phyloP scores from a whole-genome alignment of 2,888 invertebrate species.

The Cantharis nigra region DNA sequence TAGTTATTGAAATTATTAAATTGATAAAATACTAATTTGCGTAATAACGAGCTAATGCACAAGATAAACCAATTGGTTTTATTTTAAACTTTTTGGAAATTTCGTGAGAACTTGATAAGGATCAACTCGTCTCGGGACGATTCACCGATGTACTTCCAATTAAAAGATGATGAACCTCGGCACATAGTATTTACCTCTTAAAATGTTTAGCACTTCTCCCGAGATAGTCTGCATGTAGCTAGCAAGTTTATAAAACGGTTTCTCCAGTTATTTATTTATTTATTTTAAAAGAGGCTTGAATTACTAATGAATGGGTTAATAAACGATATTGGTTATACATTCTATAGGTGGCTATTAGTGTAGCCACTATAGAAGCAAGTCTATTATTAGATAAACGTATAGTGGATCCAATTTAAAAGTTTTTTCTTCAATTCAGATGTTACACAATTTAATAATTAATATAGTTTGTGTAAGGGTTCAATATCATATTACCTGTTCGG shows the following conservation, averaged over 20 bases:
- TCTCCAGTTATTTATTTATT: not conserved
- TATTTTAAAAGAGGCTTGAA: not conserved
- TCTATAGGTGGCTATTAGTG: not conserved
- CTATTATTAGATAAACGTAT: not conserved
- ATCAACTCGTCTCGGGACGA: not conserved
- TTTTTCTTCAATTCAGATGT: not conserved
- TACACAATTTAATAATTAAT: conserved; percentile 26
- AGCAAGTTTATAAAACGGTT: not conserved
- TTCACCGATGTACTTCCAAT: not conserved
- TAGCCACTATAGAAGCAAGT: not conserved
- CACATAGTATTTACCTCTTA: not conserved
- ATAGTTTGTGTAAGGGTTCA: conserved; percentile 21
- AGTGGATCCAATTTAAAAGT: not conserved
- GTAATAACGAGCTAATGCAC: not conserved
- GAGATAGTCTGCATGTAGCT: not conserved
- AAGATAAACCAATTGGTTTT: not conserved
- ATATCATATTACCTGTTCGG: conserved; percentile 26
- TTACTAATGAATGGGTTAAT: not conserved
- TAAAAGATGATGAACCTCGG: not conserved
- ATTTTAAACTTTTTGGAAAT: not conserved
- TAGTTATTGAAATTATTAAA: not conserved
- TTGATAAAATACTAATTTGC: not conserved
- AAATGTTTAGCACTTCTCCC: not conserved
- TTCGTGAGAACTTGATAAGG: not conserved
- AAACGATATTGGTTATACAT: not conserved